phyloP scores from a whole-genome alignment of 2,113 vertebrate genomes.

The Erythrolamprus reginae region DNA sequence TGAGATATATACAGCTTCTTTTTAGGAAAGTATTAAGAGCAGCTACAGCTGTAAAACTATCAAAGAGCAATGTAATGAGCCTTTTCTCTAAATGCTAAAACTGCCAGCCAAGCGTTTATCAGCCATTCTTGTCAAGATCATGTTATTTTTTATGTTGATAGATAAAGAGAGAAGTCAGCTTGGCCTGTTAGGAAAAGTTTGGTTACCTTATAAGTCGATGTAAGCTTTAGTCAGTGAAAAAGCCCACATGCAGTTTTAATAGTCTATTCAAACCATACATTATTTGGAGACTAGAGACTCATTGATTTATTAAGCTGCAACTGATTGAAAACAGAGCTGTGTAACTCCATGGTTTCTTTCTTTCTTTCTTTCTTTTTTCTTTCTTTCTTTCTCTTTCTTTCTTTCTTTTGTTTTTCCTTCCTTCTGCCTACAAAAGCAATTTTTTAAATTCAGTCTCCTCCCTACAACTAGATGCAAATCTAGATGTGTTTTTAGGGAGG shows the following conservation, averaged over 20 bases:
- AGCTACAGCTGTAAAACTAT: background rate
- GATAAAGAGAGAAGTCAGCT: conserved; percentile 4
- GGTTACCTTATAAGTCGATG: conserved; percentile 26
- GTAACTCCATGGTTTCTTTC: too few relatives aligned
- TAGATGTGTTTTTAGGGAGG: background rate
- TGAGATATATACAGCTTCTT: background rate
- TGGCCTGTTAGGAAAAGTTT: conserved; percentile 4
- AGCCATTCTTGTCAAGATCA: background rate
- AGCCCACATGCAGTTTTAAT: conserved; percentile 27
- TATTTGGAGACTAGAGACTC: background rate
- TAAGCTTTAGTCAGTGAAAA: conserved; percentile 11
- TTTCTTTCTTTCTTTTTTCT: too few relatives aligned
- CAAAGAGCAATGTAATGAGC: background rate
- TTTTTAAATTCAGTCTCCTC: background rate
- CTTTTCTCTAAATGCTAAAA: background rate
- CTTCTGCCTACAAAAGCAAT: background rate
- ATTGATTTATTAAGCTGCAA: conserved; percentile 25
- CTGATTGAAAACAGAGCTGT: background rate
- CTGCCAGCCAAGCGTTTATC: conserved; percentile 3
- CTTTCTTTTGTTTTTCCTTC: too few relatives aligned
- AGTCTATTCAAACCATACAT: background rate
- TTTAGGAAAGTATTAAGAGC: background rate
- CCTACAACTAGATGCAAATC: background rate
- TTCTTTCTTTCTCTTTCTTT: too few relatives aligned
- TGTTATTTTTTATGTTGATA: background rate